Base-by-base conservation (phyloP, 2,888 invertebrate genomes). In the Eurois occulta region DNA sequence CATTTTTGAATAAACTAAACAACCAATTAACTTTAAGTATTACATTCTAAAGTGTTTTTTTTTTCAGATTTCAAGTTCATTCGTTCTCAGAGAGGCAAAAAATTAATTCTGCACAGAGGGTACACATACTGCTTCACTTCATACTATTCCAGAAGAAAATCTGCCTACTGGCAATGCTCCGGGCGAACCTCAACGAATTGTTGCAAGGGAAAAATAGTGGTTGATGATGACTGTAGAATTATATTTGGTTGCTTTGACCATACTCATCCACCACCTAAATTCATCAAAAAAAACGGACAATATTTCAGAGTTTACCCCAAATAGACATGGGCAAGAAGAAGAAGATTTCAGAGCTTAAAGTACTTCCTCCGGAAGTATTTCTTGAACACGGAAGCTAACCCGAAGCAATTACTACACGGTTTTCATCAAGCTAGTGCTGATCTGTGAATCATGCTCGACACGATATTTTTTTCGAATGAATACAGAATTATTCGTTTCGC, bases 121-220 rank as follows among this genome's bases (percentile, higher is more conserved):
- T 71, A 81, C 55, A 73, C 82, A 16, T 81, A 72, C 16, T 28
- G 28, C 21, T 79, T 79, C 5, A 43, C 28, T 4, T 66, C 7
- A 32, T 21, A 52, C n/a, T 46, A 5, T 46, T 24, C 48, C 2
- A 52, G 3, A 16, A 77, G 55, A 6, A 35, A 35, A 24, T 18
- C 10, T 38, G 18, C 35, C 0, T 64, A 71, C 62, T 78, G 77
- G 77, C 78, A 64, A 41, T 79, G 78, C 55, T 13, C 78, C 13
- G 46, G 32, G 5, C 41, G 72, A 32, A 46, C 28, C 2, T 18
- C 28, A 52, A 28, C 6, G 0, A 78, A 13, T 0, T 10, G 4
- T 2, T n/a, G 77, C 28, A 71, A 46, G 24, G 78, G 28, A 24
- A 78, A 46, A 38, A 46, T 78, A 16, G 71, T 32, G 0, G 43